A percentile compares a stretch with the other conserved stretches of the same genome.
Evolutionary conservation across 2,113 vertebrate genomes (phyloP).

Genomic region (Desmodus rotundus): DNA sequence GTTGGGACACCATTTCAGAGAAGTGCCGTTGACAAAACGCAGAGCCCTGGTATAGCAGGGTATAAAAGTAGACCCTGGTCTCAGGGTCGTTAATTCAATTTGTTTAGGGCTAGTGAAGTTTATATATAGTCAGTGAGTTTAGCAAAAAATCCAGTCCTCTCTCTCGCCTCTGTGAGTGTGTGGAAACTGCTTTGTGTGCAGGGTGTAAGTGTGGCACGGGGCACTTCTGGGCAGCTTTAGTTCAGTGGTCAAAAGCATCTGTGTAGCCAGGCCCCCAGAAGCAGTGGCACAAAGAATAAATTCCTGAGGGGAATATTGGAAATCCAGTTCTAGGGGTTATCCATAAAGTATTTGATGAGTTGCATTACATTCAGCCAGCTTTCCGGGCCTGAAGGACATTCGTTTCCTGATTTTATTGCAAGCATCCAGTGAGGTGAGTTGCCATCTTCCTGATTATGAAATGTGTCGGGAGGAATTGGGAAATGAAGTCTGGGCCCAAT

Average conservation of each 20-base stretch:
- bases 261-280: neutral
- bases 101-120: conserved; percentile 53
- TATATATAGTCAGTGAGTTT: conserved; percentile 33
- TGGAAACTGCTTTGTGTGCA: neutral
- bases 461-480: neutral
- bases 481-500: neutral
- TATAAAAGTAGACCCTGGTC: conserved; percentile 65
- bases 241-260: neutral
- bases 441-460: neutral
- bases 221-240: neutral
- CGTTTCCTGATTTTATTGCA: neutral
- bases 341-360: neutral
- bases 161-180: neutral
- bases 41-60: conserved; percentile 69
- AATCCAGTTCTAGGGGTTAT: neutral
- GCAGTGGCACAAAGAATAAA: neutral
- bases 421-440: neutral
- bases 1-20: conserved; percentile 37
- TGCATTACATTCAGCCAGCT: neutral
- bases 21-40: neutral
- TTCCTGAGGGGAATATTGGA: neutral
- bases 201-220: neutral
- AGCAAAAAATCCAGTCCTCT: neutral
- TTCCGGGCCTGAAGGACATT: neutral
- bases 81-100: conserved; percentile 43